Evolutionary conservation across 2,888 invertebrate genomes (phyloP).

Genomic region (Dascillus cervinus): DNA sequence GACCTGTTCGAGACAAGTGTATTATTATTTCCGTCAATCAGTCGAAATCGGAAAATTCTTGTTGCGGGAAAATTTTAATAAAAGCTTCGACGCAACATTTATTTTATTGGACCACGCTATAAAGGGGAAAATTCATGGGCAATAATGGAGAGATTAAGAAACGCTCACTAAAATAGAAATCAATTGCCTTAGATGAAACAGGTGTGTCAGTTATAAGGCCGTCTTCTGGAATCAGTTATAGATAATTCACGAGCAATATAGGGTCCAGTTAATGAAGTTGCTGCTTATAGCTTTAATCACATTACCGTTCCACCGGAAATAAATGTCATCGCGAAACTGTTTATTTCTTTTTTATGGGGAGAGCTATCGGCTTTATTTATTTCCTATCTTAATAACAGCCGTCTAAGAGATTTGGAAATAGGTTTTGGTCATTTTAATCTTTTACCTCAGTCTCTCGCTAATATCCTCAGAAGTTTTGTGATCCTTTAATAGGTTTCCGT

Average conservation of each 20-base stretch:
- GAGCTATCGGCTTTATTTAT: slow-evolving; percentile 22
- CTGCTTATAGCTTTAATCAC: slow-evolving; percentile 30
- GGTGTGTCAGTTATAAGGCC: slow-evolving; percentile 17
- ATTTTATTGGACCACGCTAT: not conserved
- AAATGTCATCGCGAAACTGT: slow-evolving; percentile 17
- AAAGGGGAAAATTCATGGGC: not conserved
- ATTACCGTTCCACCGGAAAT: slow-evolving; percentile 25
- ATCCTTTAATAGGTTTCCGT: slow-evolving; percentile 19
- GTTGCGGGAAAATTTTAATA: too few relatives aligned
- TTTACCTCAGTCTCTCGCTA: slow-evolving; percentile 14
- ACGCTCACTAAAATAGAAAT: slow-evolving; percentile 6
- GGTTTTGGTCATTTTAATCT: slow-evolving; percentile 19
- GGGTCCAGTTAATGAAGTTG: slow-evolving; percentile 30
- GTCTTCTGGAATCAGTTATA: slow-evolving; percentile 15
- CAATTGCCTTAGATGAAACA: slow-evolving; percentile 10
- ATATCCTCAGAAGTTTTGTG: slow-evolving; percentile 18
- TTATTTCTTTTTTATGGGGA: slow-evolving; percentile 20
- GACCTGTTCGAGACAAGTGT: too few relatives aligned
- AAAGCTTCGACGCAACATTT: too few relatives aligned
- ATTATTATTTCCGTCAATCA: too few relatives aligned
- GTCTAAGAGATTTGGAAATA: slow-evolving; percentile 15
- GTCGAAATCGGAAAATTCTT: too few relatives aligned
- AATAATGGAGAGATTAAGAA: slow-evolving; percentile 7
- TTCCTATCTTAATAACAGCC: slow-evolving; percentile 23
- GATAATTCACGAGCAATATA: slow-evolving; percentile 25